Conservation (phyloP, 2,888 invertebrate genomes). For the Unio delphinus region DNA sequence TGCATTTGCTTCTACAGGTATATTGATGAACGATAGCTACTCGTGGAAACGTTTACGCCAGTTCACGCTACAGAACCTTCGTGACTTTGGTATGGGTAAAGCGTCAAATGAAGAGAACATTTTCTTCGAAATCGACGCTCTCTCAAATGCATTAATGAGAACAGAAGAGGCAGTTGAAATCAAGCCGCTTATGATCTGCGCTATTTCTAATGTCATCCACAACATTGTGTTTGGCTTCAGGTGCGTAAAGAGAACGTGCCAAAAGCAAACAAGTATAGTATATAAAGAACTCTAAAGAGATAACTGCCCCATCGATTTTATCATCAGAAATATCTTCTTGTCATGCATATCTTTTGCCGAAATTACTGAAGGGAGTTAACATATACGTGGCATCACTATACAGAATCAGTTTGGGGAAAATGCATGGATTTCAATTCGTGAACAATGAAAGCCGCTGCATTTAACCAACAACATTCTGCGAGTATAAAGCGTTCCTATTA, state of each 20-base stretch:
- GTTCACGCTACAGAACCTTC: conserved; percentile 27
- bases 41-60: conserved; percentile 32
- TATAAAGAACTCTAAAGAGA: no score
- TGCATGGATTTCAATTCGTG: no score
- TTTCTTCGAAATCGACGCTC: conserved; percentile 25
- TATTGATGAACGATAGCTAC: conserved; percentile 27
- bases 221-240: conserved; percentile 41
- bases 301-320: no score
- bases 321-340: no score
- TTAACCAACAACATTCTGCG: no score
- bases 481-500: no score
- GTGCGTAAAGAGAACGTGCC: conserved; percentile 10
- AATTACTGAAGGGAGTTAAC: no score
- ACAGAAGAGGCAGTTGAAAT: conserved; percentile 12
- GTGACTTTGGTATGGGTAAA: conserved; percentile 47
- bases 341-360: no score
- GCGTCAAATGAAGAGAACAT: conserved; percentile 37
- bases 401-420: no score
- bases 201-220: conserved; percentile 38
- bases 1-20: conserved; percentile 17
- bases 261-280: no score
- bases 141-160: conserved; percentile 16
- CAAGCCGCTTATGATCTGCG: conserved; percentile 4
- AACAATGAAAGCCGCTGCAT: no score
- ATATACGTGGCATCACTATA: no score